A percentile compares a stretch with the other conserved stretches of the same genome.
phyloP scores from a whole-genome alignment of 2,888 invertebrate species.

The Hirudinaria manillensis region DNA sequence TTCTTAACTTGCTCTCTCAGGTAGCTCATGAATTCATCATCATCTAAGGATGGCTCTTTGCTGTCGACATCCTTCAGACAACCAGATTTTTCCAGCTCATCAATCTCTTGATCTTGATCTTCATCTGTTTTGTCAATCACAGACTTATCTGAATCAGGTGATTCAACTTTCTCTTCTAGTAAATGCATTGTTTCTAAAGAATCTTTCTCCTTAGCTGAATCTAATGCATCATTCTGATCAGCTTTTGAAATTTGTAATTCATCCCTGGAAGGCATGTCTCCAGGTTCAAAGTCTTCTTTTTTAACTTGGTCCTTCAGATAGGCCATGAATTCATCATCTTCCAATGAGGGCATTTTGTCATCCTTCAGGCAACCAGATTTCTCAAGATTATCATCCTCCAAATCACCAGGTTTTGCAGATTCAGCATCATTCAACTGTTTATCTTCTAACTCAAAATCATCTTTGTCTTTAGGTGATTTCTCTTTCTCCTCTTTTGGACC shows the following conservation, averaged over 20 bases:
- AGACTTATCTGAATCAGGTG: neutral
- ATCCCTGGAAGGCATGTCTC: no score
- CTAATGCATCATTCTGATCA: no score
- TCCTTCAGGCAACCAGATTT: neutral
- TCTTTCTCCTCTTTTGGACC: no score
- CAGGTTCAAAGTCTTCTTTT: neutral
- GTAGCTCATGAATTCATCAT: neutral
- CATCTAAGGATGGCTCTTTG: neutral
- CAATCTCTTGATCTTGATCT: neutral
- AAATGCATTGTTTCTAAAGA: no score
- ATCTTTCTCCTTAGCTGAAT: no score
- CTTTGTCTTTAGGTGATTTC: neutral
- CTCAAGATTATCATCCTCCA: slow-evolving; percentile 3
- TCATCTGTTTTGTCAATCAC: neutral
- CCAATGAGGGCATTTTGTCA: neutral
- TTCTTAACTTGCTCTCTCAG: neutral
- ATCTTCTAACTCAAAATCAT: neutral
- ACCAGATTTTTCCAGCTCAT: slow-evolving; percentile 2
- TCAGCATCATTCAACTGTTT: neutral
- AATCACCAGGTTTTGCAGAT: neutral
- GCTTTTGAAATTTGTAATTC: no score
- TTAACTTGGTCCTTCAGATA: slow-evolving; percentile 5
- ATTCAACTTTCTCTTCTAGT: neutral
- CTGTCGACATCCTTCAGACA: neutral
- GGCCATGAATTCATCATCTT: slow-evolving; percentile 10